Evolutionary conservation across 1,140 invertebrate genomes (phyloP).

Genomic region (Sarcophaga bullata): DNA sequence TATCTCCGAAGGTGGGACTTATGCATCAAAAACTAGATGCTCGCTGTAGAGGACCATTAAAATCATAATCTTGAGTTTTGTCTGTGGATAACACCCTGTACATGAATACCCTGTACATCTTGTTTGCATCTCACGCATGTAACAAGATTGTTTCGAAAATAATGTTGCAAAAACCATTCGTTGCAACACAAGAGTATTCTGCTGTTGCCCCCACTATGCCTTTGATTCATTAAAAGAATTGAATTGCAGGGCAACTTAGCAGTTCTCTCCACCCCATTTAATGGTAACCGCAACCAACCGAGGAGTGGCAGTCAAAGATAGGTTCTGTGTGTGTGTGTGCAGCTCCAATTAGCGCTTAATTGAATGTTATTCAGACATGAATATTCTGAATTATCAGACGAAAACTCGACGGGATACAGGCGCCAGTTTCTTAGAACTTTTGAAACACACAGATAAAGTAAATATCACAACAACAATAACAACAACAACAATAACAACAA

Average conservation of each 20-base stretch:
- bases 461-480: not conserved
- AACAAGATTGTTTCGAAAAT: slow-evolving; percentile 32
- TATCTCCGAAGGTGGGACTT: no score
- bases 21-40: no score
- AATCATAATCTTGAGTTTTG: no score
- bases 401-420: slow-evolving; percentile 36
- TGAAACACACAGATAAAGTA: not conserved
- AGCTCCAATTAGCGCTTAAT: slow-evolving; percentile 38
- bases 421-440: slow-evolving; percentile 21
- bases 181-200: not conserved
- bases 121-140: not conserved
- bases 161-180: slow-evolving; percentile 27
- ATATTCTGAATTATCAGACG: slow-evolving; percentile 36
- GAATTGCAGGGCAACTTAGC: no score
- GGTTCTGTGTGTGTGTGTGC: slow-evolving; percentile 23
- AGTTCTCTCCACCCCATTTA: not conserved
- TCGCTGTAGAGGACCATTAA: no score
- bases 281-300: not conserved
- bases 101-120: no score
- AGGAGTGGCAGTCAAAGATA: not conserved
- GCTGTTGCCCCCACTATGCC: not conserved
- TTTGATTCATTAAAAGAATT: no score
- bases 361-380: slow-evolving; percentile 38
- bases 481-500: not conserved
- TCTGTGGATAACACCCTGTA: no score